Percentiles rank a stretch among this genome's conserved stretches.
These are phyloP conservation scores for Caradrina clavipalpis DNA, from an alignment of 2,888 invertebrate species.

Conservation along the genomic window DNA sequence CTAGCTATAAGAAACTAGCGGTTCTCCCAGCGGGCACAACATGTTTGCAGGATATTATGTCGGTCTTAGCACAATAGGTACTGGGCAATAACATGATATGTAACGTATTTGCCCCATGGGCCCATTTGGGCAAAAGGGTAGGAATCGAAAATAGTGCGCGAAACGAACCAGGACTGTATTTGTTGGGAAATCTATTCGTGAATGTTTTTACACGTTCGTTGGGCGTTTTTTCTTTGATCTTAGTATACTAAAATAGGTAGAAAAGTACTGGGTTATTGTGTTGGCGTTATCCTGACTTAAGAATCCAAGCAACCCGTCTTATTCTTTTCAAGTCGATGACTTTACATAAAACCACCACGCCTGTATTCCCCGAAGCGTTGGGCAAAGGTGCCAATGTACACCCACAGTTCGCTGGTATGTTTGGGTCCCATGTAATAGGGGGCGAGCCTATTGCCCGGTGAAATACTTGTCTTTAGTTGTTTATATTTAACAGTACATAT, in stretches of 20 bases:
- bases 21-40: constrained; percentile 52
- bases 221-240: constrained; percentile 20
- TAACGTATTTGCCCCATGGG: constrained; percentile 65
- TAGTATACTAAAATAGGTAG: no score
- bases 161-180: constrained; percentile 58
- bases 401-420: no score
- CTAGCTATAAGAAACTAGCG: constrained; percentile 35
- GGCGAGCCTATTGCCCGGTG: no score
- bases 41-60: constrained; percentile 60
- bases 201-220: constrained; percentile 34
- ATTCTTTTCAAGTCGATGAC: no score
- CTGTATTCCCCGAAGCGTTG: no score
- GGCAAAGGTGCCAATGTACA: no score
- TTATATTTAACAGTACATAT: no score
- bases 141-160: constrained; percentile 57
- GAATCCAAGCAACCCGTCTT: neutral
- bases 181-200: constrained; percentile 40
- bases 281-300: neutral
- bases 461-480: no score
- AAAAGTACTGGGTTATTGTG: neutral
- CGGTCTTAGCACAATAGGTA: constrained; percentile 50
- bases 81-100: constrained; percentile 62
- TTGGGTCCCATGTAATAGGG: no score
- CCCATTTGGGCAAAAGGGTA: constrained; percentile 59
- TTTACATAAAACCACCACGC: no score